Evolutionary conservation across 1,140 invertebrate species (phyloP).

Genomic region (Potamilus streckersoni): DNA sequence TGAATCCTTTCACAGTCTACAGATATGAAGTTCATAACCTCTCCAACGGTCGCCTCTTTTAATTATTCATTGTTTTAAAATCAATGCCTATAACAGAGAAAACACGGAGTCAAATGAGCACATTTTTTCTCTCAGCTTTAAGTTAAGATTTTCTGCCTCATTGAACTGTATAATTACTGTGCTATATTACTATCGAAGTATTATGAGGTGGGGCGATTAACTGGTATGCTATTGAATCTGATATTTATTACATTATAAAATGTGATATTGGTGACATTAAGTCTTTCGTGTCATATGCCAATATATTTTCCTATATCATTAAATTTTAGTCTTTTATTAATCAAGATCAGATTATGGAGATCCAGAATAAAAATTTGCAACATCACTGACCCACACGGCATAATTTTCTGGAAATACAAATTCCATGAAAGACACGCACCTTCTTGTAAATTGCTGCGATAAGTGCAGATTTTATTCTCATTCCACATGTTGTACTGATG

Average conservation of each 20-base stretch:
- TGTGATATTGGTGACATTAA: constrained; percentile 57
- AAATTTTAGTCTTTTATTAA: background rate
- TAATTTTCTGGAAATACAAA: background rate
- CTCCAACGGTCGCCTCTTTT: constrained; percentile 68
- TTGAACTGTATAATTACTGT: too few species aligned
- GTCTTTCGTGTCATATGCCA: background rate
- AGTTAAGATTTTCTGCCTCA: too few species aligned
- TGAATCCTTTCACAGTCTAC: constrained; percentile 67
- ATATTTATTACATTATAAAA: background rate
- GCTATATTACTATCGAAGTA: too few species aligned
- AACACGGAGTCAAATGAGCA: background rate
- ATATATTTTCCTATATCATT: background rate
- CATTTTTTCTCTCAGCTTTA: too few species aligned
- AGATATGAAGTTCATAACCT: constrained; percentile 73
- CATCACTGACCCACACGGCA: background rate
- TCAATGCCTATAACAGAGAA: constrained; percentile 36
- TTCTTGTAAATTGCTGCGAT: constrained; percentile 95
- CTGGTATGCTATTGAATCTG: too few species aligned
- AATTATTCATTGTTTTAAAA: constrained; percentile 46
- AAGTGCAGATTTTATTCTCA: constrained; percentile 89
- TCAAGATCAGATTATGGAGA: background rate
- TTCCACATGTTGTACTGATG: constrained; percentile 78
- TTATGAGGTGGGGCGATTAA: too few species aligned
- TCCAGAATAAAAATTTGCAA: background rate
- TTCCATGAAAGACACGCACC: constrained; percentile 55